Evolutionary conservation across 2,797 vertebrate species (phyloP), one percentile per base, ranked within the genome.

Genomic region (Furcifer pardalis): DNA sequence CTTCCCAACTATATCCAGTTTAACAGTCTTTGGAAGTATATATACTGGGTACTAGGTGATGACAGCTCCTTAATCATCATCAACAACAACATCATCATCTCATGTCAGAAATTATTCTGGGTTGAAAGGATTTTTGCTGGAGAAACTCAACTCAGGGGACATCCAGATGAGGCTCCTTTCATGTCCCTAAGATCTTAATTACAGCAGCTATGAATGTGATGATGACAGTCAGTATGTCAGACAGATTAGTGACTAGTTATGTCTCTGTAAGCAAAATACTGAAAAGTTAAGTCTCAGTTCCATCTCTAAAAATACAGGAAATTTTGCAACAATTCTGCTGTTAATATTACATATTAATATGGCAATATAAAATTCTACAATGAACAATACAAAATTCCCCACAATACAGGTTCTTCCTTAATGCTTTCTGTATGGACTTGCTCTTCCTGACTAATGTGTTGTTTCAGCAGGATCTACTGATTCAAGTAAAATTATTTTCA

Each of bases 401-500:
- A 76, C 9, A 60, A 68, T 12, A 52, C 19, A 25, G 7, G 37
- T 25, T 23, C 52, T 62, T 78, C 9, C 12, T 65, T 71, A 63
- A 66, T 30, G 2, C 0, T 76, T 79, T 83, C 30, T 12, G 25
- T 86, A 65, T 40, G 77, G 66, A 23, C 83, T 63, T 91, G 12
- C n/a, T 62, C 15, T 83, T 87, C 65, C 30, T 81, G 60, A 35
- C 42, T 46, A 75, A 52, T 49, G 66, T 72, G 46, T 23, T 56
- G 40, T 75, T 25, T 40, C n/a, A 44, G 35, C 46, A 74, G 42
- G 46, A 80, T 66, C 21, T 44, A 77, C 52, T 77, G 82, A 69
- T 77, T 68, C 74, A 69, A 59, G 68, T 63, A 35, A 75, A 85
- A 66, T 27, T 44, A 42, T 25, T 84, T 23, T 62, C 65, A 76